A percentile compares a stretch with the other conserved stretches of the same genome.
Evolutionary conservation across 2,888 invertebrate genomes (phyloP).

Genomic region (Nineta flava): DNA sequence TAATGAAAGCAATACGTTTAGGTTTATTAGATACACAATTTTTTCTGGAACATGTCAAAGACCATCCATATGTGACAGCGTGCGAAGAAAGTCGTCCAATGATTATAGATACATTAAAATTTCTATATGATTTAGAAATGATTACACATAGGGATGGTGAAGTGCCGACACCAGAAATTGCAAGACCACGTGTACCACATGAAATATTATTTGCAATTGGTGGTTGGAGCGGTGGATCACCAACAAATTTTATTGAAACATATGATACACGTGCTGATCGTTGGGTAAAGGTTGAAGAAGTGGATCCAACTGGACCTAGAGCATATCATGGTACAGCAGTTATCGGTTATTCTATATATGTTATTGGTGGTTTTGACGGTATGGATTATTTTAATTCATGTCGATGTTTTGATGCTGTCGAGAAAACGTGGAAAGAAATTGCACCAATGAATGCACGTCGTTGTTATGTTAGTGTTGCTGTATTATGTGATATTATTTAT

Average conservation of each 20-base stretch:
- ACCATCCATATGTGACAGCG: constrained; percentile 69
- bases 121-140: constrained; percentile 84
- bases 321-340: constrained; percentile 92
- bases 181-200: constrained; percentile 69
- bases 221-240: constrained; percentile 62
- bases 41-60: constrained; percentile 80
- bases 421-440: constrained; percentile 71
- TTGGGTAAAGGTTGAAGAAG: constrained; percentile 70
- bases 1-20: constrained; percentile 67
- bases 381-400: constrained; percentile 54
- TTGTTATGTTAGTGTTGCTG: constrained; percentile 75
- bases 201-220: constrained; percentile 77
- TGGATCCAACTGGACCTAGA: constrained; percentile 68
- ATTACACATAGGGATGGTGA: constrained; percentile 62
- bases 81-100: constrained; percentile 74
- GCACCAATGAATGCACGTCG: constrained; percentile 81
- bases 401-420: constrained; percentile 70
- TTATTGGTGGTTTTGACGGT: constrained; percentile 90
- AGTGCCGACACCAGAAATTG: constrained; percentile 70
- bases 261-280: constrained; percentile 81
- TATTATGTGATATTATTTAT: constrained; percentile 60
- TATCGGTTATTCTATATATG: constrained; percentile 67
- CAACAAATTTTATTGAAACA: constrained; percentile 67
- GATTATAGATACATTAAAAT: constrained; percentile 80
- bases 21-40: constrained; percentile 77